Percentiles rank a stretch among this genome's conserved stretches.
phyloP scores from a whole-genome alignment of 2,888 invertebrate genomes.

The Sphinx pinastri region DNA sequence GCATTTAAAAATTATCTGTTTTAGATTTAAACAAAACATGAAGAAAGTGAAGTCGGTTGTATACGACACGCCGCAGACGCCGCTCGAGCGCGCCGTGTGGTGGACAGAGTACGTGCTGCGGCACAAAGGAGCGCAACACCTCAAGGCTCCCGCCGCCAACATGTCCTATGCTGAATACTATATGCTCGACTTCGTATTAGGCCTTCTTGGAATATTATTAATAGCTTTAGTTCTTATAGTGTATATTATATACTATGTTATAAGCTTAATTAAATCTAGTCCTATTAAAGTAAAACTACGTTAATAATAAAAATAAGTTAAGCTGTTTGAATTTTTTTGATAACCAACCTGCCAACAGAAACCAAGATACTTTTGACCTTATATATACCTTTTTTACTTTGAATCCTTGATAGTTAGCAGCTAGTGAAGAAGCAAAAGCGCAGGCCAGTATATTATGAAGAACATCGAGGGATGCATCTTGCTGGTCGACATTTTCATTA shows the following conservation, averaged over 20 bases:
- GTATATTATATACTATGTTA: not conserved
- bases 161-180: constrained; percentile 39
- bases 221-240: not conserved
- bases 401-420: too few relatives aligned
- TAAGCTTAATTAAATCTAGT: not conserved
- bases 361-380: too few relatives aligned
- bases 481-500: too few relatives aligned
- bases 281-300: too few relatives aligned
- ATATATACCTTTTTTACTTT: too few relatives aligned
- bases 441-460: too few relatives aligned
- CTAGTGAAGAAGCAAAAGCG: too few relatives aligned
- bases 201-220: constrained; percentile 13
- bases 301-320: too few relatives aligned
- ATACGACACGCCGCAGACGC: constrained; percentile 39
- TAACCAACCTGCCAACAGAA: too few relatives aligned
- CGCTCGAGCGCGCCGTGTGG: constrained; percentile 60
- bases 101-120: constrained; percentile 67
- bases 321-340: too few relatives aligned
- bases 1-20: not conserved
- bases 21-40: constrained; percentile 36
- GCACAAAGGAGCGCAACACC: constrained; percentile 58
- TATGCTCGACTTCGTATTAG: constrained; percentile 32
- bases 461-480: too few relatives aligned
- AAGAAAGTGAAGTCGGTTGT: constrained; percentile 30
- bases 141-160: constrained; percentile 51